Evolutionary conservation across 2,113 vertebrate species (phyloP).

Genomic region (Ictidomys tridecemlineatus): DNA sequence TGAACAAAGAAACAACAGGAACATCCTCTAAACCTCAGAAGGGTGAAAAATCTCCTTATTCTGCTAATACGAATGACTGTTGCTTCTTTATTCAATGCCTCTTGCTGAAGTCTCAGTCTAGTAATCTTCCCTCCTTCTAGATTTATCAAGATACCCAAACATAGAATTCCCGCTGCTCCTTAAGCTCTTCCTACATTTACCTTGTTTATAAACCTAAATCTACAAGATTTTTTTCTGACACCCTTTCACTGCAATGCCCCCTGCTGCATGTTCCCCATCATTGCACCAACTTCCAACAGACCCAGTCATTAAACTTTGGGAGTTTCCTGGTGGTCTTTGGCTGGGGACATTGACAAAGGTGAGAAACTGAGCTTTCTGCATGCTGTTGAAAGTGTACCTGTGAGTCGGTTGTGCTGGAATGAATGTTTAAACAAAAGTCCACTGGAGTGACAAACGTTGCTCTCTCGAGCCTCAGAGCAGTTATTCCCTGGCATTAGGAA

Average conservation of each 20-base stretch:
- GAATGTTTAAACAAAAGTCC: background rate
- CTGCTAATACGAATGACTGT: background rate
- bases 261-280: background rate
- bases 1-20: background rate
- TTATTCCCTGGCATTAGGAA: background rate
- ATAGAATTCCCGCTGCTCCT: background rate
- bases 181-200: background rate
- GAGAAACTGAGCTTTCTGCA: background rate
- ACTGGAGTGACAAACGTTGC: background rate
- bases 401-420: background rate
- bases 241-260: background rate
- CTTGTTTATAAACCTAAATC: background rate
- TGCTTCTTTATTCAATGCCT: background rate
- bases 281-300: background rate
- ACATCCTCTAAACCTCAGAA: background rate
- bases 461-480: background rate
- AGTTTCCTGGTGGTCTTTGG: background rate
- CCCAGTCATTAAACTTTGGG: background rate
- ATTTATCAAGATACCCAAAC: background rate
- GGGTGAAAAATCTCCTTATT: background rate
- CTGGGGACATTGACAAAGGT: background rate
- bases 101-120: background rate
- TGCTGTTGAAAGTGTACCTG: background rate
- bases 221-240: background rate
- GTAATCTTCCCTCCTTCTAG: background rate